Base-by-base conservation (phyloP, 2,888 invertebrate species). In the Teinopalpus imperialis region DNA sequence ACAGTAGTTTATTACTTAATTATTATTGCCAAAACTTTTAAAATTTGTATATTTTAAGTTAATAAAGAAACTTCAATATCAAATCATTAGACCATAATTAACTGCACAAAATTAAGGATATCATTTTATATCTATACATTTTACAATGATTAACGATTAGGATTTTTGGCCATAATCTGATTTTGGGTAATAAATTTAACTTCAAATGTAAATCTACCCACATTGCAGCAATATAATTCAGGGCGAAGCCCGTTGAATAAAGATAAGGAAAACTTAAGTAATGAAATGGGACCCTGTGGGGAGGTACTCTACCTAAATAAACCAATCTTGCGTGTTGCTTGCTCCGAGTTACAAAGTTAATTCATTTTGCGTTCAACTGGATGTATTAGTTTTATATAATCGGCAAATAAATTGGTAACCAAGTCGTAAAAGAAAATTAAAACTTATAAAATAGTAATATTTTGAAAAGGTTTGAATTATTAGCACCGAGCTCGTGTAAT, bases 201-300 rank as follows among this genome's bases (percentile, higher is more conserved):
- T 9, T 2, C 1, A 57, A 63, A 62, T 60, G 51, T 57, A 63
- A 60, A 66, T 63, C 65, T 67, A 65, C 64, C 64, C 50, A 31
- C 46, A 34, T 44, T 35, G 48, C 51, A 52, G 57, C 53, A 52
- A 54, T 47, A 44, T 49, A 50, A 49, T 52, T 47, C 52, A 52
- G 52, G 45, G 37, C 37, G 43, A 32, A 26, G 37, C 8, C 29
- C 34, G 35, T 44, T 52, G 52, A 52, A 52, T 49, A 51, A 51
- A 52, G 49, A 49, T 48, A 54, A 51, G 53, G 53, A 51, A 41
- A 14, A 34, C 48, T 55, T 63, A 30, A 29, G 29, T 39, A 39
- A 39, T 39, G 39, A 39, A 39, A 39, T 30, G 39, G 21, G 29
- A 29, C 29, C 29, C 29, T 20, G 8, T 20, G 21, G 13, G 20